These are phyloP conservation scores for Drosophila navojoa DNA, from an alignment of 1,140 invertebrate genomes.

Conservation along the genomic window DNA sequence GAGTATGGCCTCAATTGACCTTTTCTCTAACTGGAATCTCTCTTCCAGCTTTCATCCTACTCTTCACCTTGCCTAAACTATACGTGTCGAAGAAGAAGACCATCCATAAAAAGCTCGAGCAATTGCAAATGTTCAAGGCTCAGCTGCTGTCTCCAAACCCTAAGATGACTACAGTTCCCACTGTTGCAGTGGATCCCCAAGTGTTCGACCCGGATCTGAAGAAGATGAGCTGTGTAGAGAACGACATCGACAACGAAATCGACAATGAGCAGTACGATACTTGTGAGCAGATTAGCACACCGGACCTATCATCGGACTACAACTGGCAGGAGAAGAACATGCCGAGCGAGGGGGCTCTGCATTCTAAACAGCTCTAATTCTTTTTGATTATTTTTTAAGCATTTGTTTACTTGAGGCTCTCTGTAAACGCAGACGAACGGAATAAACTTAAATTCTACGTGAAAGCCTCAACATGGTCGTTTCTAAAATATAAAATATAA, in stretches of 20 bases:
- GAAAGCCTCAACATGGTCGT: not conserved
- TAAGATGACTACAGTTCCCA: slow-evolving; percentile 1
- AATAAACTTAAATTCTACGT: slow-evolving; percentile 2
- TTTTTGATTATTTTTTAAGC: not conserved
- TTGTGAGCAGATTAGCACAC: not conserved
- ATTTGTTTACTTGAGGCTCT: not conserved
- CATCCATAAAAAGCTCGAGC: slow-evolving; percentile 37
- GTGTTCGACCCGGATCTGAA: not conserved
- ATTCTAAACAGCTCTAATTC: slow-evolving; percentile 6
- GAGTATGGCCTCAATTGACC: not conserved
- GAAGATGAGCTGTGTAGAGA: not conserved
- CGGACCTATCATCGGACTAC: slow-evolving; percentile 1
- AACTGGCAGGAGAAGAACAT: slow-evolving; percentile 15
- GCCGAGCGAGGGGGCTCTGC: not conserved
- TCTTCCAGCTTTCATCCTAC: slow-evolving; percentile 30
- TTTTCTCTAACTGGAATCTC: not conserved
- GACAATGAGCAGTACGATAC: not conserved
- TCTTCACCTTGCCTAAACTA: slow-evolving; percentile 63
- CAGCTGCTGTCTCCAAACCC: slow-evolving; percentile 6
- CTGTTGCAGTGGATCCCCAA: slow-evolving; percentile 14
- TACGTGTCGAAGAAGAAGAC: slow-evolving; percentile 47
- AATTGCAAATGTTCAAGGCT: slow-evolving; percentile 10
- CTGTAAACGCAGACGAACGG: not conserved
- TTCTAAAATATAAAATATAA: too few species aligned
- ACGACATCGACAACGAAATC: not conserved